A percentile compares a stretch with the other conserved stretches of the same genome.
These are phyloP conservation scores for Anthoscopus minutus DNA, from an alignment of 2,113 vertebrate species.

Conservation along the genomic window DNA sequence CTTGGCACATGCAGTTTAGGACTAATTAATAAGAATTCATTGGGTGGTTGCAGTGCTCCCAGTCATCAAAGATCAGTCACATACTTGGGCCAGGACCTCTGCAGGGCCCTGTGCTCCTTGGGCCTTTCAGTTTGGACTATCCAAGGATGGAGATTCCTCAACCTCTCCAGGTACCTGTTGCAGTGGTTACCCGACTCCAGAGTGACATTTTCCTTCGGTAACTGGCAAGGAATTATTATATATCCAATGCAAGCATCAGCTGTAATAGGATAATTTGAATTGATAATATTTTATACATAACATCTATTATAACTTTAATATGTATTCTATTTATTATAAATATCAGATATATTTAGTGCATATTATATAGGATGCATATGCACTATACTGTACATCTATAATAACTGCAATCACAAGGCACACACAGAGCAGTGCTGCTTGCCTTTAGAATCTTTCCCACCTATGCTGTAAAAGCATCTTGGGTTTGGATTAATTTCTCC, in stretches of 20 bases:
- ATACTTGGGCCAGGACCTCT: not conserved
- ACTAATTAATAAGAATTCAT: not conserved
- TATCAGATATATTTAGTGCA: too few species aligned
- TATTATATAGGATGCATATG: not conserved
- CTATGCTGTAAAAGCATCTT: not conserved
- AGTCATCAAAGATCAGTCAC: not conserved
- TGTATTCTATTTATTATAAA: not conserved
- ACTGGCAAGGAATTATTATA: not conserved
- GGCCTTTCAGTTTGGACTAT: not conserved
- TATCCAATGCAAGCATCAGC: not conserved
- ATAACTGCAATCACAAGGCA: not conserved
- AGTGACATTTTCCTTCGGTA: not conserved
- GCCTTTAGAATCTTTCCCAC: not conserved
- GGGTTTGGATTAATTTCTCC: not conserved
- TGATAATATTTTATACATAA: not conserved
- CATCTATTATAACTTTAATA: not conserved
- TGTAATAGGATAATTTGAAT: not conserved
- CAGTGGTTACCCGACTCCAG: not conserved
- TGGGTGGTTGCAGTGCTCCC: not conserved
- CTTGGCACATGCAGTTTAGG: not conserved
- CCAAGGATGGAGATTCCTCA: not conserved
- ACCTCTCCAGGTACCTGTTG: not conserved
- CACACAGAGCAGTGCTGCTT: not conserved
- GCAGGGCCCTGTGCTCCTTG: not conserved
- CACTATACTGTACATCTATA: not conserved